These are phyloP conservation scores for Hippolais icterina DNA, from an alignment of 2,113 vertebrate species.

Conservation along the genomic window DNA sequence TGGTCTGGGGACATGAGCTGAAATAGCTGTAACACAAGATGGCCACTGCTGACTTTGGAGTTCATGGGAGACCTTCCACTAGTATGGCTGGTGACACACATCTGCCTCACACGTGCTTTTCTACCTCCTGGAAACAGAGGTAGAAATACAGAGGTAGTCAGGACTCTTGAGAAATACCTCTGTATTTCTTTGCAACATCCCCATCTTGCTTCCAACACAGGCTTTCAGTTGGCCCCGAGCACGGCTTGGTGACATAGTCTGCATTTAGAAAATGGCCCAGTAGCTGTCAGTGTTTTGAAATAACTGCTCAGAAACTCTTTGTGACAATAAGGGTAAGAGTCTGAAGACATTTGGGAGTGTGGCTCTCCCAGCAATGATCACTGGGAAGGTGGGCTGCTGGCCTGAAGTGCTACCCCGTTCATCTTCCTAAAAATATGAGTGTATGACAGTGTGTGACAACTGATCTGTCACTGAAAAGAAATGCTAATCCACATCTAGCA, in stretches of 20 bases:
- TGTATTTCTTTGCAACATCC: not conserved
- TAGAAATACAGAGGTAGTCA: too few species aligned
- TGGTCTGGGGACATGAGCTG: not conserved
- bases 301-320: not conserved
- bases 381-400: not conserved
- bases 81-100: accelerated
- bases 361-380: not conserved
- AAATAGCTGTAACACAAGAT: not conserved
- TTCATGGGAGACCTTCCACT: not conserved
- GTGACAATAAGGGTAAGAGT: not conserved
- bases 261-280: not conserved
- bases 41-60: not conserved
- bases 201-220: not conserved
- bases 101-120: not conserved
- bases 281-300: not conserved
- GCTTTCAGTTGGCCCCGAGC: not conserved
- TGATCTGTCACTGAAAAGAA: not conserved
- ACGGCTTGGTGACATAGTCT: not conserved
- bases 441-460: not conserved
- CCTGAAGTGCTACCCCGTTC: not conserved
- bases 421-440: not conserved
- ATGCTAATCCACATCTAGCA: not conserved
- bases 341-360: not conserved
- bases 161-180: too few species aligned
- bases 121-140: not conserved